phyloP scores from a whole-genome alignment of 2,888 invertebrate genomes.

The Polylopha cassiicola region DNA sequence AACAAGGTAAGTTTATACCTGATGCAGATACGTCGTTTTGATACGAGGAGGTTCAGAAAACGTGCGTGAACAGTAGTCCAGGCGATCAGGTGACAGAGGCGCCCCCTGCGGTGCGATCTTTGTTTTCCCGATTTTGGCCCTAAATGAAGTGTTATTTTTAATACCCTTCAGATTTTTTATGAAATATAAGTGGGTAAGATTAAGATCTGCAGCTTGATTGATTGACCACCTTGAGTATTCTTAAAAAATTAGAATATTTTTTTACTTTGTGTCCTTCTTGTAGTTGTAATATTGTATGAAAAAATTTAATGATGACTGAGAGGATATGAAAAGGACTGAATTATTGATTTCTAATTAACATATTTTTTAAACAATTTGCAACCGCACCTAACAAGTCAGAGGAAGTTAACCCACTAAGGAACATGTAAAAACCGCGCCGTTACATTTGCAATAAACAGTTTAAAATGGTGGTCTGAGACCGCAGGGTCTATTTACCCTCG shows the following conservation, averaged over 20 bases:
- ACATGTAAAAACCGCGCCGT: conserved; percentile 14
- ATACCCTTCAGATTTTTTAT: conserved; percentile 20
- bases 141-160: conserved; percentile 22
- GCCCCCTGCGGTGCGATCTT: conserved; percentile 45
- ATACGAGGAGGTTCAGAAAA: conserved; percentile 30
- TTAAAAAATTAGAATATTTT: background rate
- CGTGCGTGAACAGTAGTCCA: conserved; percentile 63
- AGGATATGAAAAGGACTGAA: too few relatives aligned
- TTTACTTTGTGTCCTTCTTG: too few relatives aligned
- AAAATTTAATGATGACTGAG: too few relatives aligned
- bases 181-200: conserved; percentile 11
- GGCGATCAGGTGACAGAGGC: conserved; percentile 56
- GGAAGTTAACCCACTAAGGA: too few relatives aligned
- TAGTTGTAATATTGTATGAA: too few relatives aligned
- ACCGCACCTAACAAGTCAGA: too few relatives aligned
- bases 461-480: conserved; percentile 49
- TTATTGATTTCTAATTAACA: too few relatives aligned
- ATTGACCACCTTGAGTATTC: conserved; percentile 9
- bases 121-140: conserved; percentile 13
- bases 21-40: background rate
- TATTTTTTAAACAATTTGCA: too few relatives aligned
- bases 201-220: conserved; percentile 10
- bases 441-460: conserved; percentile 54
- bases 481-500: conserved; percentile 57
- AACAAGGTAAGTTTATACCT: background rate